A percentile compares a stretch with the other conserved stretches of the same genome.
Evolutionary conservation across 2,888 invertebrate species (phyloP).

Genomic region (Idaea dimidiata): DNA sequence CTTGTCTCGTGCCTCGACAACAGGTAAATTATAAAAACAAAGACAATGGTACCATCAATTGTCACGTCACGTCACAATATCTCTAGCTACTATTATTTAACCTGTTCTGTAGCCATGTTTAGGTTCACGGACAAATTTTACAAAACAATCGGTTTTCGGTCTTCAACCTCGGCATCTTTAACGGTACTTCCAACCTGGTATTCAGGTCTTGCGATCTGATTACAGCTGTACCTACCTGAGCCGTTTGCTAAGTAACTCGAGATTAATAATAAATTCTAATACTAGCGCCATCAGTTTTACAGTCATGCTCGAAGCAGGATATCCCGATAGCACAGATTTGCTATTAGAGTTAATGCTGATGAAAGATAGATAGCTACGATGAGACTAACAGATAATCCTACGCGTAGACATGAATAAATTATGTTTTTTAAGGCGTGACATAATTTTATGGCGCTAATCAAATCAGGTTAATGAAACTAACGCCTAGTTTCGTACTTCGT

Average conservation of each 20-base stretch:
- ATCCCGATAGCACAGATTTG: not conserved
- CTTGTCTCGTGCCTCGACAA: conserved; percentile 20
- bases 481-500: not conserved
- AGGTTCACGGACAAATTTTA: not conserved
- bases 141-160: not conserved
- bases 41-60: conserved; percentile 2
- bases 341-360: not conserved
- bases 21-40: conserved; percentile 9
- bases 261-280: not conserved
- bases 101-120: not conserved
- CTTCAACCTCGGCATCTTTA: not conserved
- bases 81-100: not conserved
- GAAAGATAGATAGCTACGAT: not conserved
- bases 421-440: conserved; percentile 3
- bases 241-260: not conserved
- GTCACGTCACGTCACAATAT: conserved; percentile 1
- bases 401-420: not conserved
- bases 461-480: not conserved
- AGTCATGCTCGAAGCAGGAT: not conserved
- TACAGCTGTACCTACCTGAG: not conserved
- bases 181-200: not conserved
- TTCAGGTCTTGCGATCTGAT: not conserved
- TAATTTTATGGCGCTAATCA: conserved; percentile 2
- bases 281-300: not conserved
- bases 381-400: not conserved